These are phyloP conservation scores for Pristionchus maxplancki DNA, from an alignment of 2,888 invertebrate genomes.

Conservation along the genomic window DNA sequence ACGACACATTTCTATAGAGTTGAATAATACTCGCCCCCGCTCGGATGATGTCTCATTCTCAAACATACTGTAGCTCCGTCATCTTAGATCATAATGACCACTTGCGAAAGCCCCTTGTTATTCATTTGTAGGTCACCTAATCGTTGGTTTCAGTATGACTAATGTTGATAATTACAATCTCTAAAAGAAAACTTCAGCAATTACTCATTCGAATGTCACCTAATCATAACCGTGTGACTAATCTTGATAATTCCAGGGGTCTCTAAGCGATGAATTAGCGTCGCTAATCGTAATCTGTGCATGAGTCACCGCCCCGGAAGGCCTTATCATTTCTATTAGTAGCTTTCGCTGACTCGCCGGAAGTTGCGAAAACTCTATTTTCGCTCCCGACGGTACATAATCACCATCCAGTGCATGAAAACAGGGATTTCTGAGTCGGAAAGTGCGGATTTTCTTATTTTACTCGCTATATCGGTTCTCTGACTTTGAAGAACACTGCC, in stretches of 20 bases:
- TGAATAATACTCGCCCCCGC: neutral
- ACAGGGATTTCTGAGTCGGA: neutral
- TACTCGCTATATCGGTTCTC: too few relatives aligned
- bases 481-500: too few relatives aligned
- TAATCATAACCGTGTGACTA: neutral
- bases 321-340: neutral
- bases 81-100: too few relatives aligned
- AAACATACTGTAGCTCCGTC: neutral
- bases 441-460: too few relatives aligned
- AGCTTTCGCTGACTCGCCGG: neutral
- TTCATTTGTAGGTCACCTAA: too few relatives aligned
- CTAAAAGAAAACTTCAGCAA: neutral
- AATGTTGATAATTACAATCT: too few relatives aligned
- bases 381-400: neutral
- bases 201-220: neutral
- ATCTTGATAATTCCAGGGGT: too few relatives aligned
- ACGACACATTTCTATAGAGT: neutral
- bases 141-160: neutral
- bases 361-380: neutral
- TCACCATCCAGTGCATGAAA: neutral
- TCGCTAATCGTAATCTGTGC: neutral
- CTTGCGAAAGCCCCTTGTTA: neutral
- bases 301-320: constrained; percentile 1
- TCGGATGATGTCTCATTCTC: neutral
- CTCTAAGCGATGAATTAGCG: too few relatives aligned